phyloP scores from a whole-genome alignment of 2,888 invertebrate genomes.

The Plebejus argus region DNA sequence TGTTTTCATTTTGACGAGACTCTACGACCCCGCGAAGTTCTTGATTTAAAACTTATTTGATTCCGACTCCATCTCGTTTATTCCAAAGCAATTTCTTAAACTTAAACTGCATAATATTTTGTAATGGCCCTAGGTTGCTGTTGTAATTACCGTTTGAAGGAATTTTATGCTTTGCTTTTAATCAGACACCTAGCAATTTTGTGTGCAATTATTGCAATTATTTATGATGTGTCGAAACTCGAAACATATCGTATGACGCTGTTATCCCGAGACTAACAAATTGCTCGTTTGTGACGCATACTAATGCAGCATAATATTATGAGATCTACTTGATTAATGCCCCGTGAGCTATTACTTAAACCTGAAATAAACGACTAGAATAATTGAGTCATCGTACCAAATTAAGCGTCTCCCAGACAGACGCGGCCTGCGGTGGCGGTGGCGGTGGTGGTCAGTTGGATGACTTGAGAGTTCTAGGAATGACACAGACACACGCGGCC shows the following conservation, averaged over 20 bases:
- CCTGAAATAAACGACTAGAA: not conserved
- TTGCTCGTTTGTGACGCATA: constrained; percentile 25
- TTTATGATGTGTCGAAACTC: constrained; percentile 4
- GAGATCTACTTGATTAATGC: constrained; percentile 14
- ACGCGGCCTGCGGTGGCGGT: too few relatives aligned
- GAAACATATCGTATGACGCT: constrained; percentile 5
- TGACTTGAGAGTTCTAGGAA: too few relatives aligned
- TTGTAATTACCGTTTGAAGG: not conserved
- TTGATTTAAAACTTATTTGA: not conserved
- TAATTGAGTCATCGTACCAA: not conserved
- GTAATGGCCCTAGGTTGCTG: not conserved
- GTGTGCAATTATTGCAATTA: constrained; percentile 9
- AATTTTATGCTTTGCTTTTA: not conserved
- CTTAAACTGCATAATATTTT: not conserved
- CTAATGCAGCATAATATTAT: not conserved
- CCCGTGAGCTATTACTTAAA: not conserved
- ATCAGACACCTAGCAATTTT: not conserved
- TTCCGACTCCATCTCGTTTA: not conserved
- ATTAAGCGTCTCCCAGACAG: too few relatives aligned
- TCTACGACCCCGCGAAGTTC: not conserved
- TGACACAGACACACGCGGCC: too few relatives aligned
- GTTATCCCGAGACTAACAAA: constrained; percentile 9
- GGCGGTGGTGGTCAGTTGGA: too few relatives aligned
- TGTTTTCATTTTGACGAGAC: not conserved
- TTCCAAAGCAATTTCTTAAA: not conserved